Percentiles rank a stretch among this genome's conserved stretches.
These are phyloP conservation scores for Hippoglossus hippoglossus DNA, from an alignment of 2,797 vertebrate genomes.

Conservation along the genomic window DNA sequence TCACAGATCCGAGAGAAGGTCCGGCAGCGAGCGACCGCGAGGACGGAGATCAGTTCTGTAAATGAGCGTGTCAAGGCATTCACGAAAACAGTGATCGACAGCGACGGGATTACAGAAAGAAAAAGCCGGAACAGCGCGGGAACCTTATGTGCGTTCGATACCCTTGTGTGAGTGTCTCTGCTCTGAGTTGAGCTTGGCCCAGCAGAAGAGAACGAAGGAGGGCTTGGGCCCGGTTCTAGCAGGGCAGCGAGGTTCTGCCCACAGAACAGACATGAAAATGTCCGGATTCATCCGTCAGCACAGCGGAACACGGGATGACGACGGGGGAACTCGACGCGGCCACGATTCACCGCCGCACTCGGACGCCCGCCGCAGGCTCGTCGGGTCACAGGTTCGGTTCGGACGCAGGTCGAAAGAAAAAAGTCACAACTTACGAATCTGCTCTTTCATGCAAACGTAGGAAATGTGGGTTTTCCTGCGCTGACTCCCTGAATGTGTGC, in stretches of 20 bases:
- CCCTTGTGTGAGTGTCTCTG: constrained; percentile 81
- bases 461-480: constrained; percentile 8
- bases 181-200: constrained; percentile 84
- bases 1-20: constrained; percentile 24
- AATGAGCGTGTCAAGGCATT: constrained; percentile 59
- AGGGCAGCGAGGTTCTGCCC: constrained; percentile 82
- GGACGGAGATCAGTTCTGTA: constrained; percentile 10
- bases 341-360: constrained; percentile 25
- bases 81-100: constrained; percentile 17
- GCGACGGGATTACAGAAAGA: not conserved
- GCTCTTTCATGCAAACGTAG: constrained; percentile 1
- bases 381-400: not conserved
- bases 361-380: not conserved
- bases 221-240: constrained; percentile 83
- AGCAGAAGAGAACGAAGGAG: constrained; percentile 83
- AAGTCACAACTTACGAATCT: not conserved
- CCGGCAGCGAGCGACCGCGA: not conserved
- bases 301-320: constrained; percentile 39
- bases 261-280: constrained; percentile 84
- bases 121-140: not conserved
- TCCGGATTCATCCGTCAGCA: constrained; percentile 82
- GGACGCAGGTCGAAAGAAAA: constrained; percentile 35
- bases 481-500: constrained; percentile 61
- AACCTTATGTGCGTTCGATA: constrained; percentile 71
- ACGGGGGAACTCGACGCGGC: constrained; percentile 18